These are phyloP conservation scores for Semnornis frantzii DNA, from an alignment of 2,113 vertebrate species.

Conservation along the genomic window DNA sequence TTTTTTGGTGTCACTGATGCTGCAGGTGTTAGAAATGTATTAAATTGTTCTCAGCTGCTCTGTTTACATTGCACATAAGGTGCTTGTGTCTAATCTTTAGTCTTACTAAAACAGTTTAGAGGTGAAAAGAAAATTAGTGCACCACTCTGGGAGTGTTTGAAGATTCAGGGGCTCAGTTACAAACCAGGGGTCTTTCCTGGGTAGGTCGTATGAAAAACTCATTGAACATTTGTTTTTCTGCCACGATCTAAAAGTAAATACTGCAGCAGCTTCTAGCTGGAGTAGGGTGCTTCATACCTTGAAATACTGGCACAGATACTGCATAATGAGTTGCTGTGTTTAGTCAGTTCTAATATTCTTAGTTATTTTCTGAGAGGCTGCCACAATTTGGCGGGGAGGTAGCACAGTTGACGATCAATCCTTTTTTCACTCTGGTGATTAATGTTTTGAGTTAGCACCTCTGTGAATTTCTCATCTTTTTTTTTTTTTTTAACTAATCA, in stretches of 20 bases:
- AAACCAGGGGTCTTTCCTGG: not conserved
- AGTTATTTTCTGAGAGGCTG: not conserved
- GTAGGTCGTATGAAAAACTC: not conserved
- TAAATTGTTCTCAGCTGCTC: not conserved
- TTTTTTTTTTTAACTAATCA: conserved; percentile 36
- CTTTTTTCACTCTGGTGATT: not conserved
- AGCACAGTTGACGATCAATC: not conserved
- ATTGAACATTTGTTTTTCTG: not conserved
- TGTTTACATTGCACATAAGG: not conserved
- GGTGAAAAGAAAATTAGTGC: not conserved
- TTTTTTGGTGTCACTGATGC: not conserved
- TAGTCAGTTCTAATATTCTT: not conserved
- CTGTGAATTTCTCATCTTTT: not conserved
- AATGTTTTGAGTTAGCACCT: not conserved
- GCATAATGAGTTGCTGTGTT: not conserved
- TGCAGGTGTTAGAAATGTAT: not conserved
- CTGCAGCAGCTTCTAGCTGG: not conserved
- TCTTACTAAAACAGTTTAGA: not conserved
- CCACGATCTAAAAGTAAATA: not conserved
- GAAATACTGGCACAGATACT: not conserved
- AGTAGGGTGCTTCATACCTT: not conserved
- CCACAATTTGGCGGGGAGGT: not conserved
- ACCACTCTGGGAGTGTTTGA: not conserved
- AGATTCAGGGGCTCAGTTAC: not conserved
- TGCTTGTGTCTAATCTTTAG: not conserved